Conservation (phyloP, 2,888 invertebrate genomes). For the Cinara cedri region DNA sequence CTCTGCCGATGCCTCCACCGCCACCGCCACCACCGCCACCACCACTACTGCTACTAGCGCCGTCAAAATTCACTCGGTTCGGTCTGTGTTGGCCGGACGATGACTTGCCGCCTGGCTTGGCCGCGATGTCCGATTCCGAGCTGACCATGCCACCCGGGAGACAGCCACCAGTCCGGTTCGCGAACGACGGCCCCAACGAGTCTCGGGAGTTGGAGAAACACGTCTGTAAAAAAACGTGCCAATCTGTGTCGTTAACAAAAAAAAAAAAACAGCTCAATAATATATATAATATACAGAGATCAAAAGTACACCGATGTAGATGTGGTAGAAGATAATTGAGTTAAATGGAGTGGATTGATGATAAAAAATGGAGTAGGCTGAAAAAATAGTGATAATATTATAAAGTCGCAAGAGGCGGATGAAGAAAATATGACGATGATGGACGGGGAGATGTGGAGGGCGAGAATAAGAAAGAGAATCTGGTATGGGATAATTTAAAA, state of each 20-base stretch:
- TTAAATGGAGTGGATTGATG: too few species aligned
- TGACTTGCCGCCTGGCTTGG: conserved; percentile 75
- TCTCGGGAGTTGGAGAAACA: conserved; percentile 76
- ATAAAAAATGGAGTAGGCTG: too few species aligned
- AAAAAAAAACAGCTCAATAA: background rate
- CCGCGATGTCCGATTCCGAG: conserved; percentile 72
- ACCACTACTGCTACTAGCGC: conserved; percentile 68
- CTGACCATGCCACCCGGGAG: conserved; percentile 66
- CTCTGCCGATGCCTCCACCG: conserved; percentile 69
- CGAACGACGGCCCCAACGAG: conserved; percentile 74
- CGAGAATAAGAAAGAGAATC: too few species aligned
- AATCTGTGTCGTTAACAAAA: conserved; percentile 58
- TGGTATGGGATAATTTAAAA: too few species aligned
- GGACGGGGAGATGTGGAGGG: too few species aligned
- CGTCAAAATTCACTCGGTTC: conserved; percentile 64
- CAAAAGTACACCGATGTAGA: too few species aligned
- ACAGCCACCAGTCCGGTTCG: conserved; percentile 66
- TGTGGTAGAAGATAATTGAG: too few species aligned
- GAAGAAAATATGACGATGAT: too few species aligned
- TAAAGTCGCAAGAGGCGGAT: too few species aligned
- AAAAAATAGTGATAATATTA: too few species aligned
- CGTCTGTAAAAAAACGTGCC: conserved; percentile 65
- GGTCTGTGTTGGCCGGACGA: conserved; percentile 29
- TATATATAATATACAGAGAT: too few species aligned
- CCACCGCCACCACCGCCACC: background rate